Evolutionary conservation across 2,113 vertebrate species (phyloP).

Genomic region (Danionella cerebrum): DNA sequence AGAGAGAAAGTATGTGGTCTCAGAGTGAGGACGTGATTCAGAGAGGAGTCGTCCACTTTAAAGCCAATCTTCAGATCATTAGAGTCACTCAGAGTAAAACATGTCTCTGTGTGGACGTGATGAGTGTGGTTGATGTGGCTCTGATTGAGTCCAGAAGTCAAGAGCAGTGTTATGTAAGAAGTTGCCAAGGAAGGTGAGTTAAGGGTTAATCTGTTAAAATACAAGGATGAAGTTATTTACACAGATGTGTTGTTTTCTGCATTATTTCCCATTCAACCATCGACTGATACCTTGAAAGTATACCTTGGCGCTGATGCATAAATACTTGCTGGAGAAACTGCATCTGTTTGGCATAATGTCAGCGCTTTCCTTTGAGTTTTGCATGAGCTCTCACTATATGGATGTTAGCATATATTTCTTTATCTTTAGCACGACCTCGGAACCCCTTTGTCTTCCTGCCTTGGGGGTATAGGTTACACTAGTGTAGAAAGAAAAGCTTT

Average conservation of each 20-base stretch:
- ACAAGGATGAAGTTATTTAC: too few species aligned
- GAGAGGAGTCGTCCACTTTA: background rate
- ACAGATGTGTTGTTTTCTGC: too few species aligned
- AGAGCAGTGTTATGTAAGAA: too few species aligned
- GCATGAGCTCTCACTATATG: slow-evolving; percentile 24
- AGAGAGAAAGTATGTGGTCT: slow-evolving; percentile 14
- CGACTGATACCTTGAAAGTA: too few species aligned
- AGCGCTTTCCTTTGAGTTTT: slow-evolving; percentile 16
- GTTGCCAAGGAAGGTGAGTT: too few species aligned
- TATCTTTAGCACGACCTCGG: slow-evolving; percentile 32
- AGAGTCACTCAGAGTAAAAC: slow-evolving; percentile 1
- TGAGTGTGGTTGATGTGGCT: too few species aligned
- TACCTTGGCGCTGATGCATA: too few species aligned
- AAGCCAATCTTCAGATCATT: background rate
- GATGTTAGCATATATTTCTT: slow-evolving; percentile 60
- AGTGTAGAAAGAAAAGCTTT: slow-evolving; percentile 30
- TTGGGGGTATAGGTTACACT: slow-evolving; percentile 56
- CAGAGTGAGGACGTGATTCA: slow-evolving; percentile 1
- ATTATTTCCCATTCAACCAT: too few species aligned
- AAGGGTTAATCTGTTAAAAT: too few species aligned
- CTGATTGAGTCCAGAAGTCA: background rate
- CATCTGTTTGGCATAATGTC: background rate
- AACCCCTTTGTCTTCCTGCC: slow-evolving; percentile 42
- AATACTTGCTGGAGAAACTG: too few species aligned
- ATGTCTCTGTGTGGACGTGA: too few species aligned